A percentile compares a stretch with the other conserved stretches of the same genome.
These are phyloP conservation scores for Ceratosolen solmsi DNA, from an alignment of 1,140 invertebrate genomes.

Conservation along the genomic window DNA sequence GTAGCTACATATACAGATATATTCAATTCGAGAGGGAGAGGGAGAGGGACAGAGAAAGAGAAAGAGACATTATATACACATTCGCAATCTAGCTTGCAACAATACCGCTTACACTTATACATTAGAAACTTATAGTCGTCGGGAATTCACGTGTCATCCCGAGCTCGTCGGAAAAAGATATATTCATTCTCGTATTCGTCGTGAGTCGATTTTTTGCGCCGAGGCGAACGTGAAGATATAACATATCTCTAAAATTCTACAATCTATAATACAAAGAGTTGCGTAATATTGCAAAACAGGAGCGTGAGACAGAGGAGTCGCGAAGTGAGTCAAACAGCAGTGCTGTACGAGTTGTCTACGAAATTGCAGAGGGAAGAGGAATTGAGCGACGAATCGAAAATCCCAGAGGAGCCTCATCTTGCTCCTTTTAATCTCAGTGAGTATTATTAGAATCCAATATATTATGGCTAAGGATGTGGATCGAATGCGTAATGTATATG, in stretches of 20 bases:
- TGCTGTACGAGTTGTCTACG: neutral
- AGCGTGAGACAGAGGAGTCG: neutral
- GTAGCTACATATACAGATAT: neutral
- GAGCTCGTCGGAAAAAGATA: neutral
- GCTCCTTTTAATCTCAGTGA: conserved; percentile 45
- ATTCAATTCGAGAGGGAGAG: neutral
- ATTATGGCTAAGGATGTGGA: too few species aligned
- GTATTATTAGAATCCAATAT: neutral
- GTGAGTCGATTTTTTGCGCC: neutral
- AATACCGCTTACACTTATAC: neutral
- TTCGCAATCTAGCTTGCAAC: neutral
- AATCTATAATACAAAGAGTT: conserved; percentile 15
- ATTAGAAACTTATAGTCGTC: neutral
- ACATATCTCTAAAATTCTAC: neutral
- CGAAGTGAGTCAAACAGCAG: neutral
- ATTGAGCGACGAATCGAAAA: neutral
- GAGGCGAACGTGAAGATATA: conserved; percentile 1
- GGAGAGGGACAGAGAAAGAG: neutral
- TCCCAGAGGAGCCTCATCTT: conserved; percentile 35
- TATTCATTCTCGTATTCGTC: neutral
- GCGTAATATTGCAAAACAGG: conserved; percentile 39
- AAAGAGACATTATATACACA: neutral
- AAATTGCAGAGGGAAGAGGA: conserved; percentile 2
- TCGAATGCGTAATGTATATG: too few species aligned
- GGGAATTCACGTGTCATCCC: conserved; percentile 32